Evolutionary conservation across 2,113 vertebrate genomes (phyloP), one percentile per base, ranked within the genome.

Genomic region (Corythornis vintsioides): DNA sequence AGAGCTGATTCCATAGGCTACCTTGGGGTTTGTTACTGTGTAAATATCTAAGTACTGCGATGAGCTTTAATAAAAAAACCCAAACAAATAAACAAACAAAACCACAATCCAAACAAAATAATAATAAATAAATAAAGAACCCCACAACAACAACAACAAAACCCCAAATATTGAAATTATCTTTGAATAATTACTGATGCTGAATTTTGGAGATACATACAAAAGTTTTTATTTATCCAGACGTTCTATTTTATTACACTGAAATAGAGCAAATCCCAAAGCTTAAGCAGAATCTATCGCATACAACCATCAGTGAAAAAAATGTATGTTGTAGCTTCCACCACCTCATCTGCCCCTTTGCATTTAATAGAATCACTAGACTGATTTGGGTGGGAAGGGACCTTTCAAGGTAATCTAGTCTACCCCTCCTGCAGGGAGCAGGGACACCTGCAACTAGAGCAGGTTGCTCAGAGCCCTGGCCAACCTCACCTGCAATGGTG

Each of bases 251-350:
- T 79, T 2, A 1, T 81, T 31, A 19, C 35, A 19, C 2, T 53
- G 35, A 65, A 72, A 25, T 3, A n/a, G 15, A 22, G 22, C 12
- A 18, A 43, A 64, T 64, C 22, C n/a, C 15, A 38, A 59, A 26
- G 13, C 70, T 72, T 42, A 38, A 52, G 33, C 52, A 60, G 26
- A 29, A 64, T 7, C 7, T 15, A 26, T 52, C 11, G 5, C 14
- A 24, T 15, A 16, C 4, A 33, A 5, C 3, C 13, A 6, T 1
- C 53, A 28, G 17, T 45, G 56, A 18, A 2, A 11, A 38, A 15
- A 28, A 6, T 0, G 0, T 1, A 2, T 13, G 12, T 5, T 28
- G 20, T 31, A 25, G 11, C 19, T 15, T 79, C 42, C 19, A 19
- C 35, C 6, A 4, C 11, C 9, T 50, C 5, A 43, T 42, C 29